Conservation (phyloP, 2,888 invertebrate genomes). For the Oscheius sp. region DNA sequence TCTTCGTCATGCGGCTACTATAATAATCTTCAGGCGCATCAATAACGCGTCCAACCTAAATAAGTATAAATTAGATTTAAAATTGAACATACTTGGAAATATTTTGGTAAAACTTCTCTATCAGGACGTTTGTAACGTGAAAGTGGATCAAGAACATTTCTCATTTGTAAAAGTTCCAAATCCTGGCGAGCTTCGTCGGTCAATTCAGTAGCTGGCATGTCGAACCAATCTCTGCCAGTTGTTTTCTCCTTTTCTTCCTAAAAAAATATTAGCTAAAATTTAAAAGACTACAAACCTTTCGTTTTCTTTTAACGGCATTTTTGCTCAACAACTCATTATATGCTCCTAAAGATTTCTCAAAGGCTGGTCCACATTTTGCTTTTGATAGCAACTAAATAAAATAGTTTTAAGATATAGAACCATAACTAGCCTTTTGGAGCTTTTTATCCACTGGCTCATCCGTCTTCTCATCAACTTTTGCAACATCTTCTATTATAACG, state of each 20-base stretch:
- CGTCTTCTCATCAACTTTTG: background rate
- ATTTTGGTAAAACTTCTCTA: slow-evolving; percentile 87
- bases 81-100: slow-evolving; percentile 82
- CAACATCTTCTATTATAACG: background rate
- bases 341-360: slow-evolving; percentile 15
- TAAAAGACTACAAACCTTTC: slow-evolving; percentile 8
- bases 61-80: slow-evolving; percentile 18
- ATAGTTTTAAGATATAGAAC: background rate
- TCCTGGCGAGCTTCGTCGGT: slow-evolving; percentile 83
- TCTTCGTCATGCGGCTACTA: slow-evolving; percentile 82
- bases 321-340: background rate
- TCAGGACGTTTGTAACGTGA: slow-evolving; percentile 90
- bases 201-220: slow-evolving; percentile 84
- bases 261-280: slow-evolving; percentile 52
- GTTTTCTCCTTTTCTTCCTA: slow-evolving; percentile 82
- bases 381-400: slow-evolving; percentile 24
- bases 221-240: slow-evolving; percentile 87
- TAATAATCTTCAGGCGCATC: slow-evolving; percentile 89
- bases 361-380: slow-evolving; percentile 26
- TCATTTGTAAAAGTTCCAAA: slow-evolving; percentile 88
- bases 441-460: background rate
- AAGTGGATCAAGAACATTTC: slow-evolving; percentile 86
- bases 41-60: slow-evolving; percentile 75
- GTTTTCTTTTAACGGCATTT: slow-evolving; percentile 16
- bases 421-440: background rate